Conservation (phyloP, 2,797 vertebrate species). For the Oreochromis mossambicus region DNA sequence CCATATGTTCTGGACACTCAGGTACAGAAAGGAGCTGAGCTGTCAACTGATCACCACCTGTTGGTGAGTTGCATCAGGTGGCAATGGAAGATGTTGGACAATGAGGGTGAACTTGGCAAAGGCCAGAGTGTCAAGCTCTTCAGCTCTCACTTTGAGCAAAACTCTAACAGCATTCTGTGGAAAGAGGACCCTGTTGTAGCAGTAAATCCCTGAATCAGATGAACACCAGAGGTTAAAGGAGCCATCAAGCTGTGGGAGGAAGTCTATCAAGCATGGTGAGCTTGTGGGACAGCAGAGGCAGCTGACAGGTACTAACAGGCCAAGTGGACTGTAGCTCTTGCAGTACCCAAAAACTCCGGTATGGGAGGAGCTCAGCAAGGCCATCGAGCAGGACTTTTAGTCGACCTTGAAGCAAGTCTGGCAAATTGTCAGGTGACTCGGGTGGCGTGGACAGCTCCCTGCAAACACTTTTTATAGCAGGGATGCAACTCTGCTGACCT, state of each 20-base stretch:
- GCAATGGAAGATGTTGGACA: not conserved
- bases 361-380: not conserved
- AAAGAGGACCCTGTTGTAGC: fast-evolving
- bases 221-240: not conserved
- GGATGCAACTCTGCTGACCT: not conserved
- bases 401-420: not conserved
- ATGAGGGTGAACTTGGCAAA: not conserved
- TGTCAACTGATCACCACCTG: not conserved
- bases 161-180: not conserved
- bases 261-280: not conserved
- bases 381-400: not conserved
- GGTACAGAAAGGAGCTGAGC: no score
- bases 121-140: not conserved
- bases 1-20: no score
- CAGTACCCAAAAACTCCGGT: fast-evolving
- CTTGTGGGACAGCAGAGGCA: fast-evolving
- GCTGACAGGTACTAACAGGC: not conserved
- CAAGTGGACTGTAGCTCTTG: not conserved
- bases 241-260: fast-evolving
- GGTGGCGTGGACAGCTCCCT: not conserved
- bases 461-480: not conserved
- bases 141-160: not conserved
- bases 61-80: not conserved
- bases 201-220: not conserved
- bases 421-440: fast-evolving